Conservation (phyloP, 2,113 vertebrate genomes). For the Silurus glanis region DNA sequence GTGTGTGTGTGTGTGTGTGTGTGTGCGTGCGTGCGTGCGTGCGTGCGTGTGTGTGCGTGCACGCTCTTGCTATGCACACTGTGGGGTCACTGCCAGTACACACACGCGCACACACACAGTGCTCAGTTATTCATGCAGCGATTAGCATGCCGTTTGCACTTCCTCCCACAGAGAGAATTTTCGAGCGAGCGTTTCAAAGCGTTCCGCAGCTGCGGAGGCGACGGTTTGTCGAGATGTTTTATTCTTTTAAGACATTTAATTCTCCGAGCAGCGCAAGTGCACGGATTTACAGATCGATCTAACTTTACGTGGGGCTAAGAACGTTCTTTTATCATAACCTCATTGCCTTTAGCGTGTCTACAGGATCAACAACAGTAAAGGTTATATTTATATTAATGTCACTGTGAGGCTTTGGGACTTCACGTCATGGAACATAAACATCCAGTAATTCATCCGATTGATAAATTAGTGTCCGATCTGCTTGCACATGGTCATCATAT, state of each 20-base stretch:
- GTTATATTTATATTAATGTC: neutral
- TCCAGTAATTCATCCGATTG: neutral
- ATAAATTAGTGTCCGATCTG: neutral
- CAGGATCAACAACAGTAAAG: neutral
- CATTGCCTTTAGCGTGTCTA: neutral
- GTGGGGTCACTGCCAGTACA: slow-evolving; percentile 19
- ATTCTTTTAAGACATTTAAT: slow-evolving; percentile 8
- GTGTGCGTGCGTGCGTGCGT: neutral
- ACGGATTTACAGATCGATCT: neutral
- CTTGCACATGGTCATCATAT: no score
- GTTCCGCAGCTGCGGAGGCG: neutral
- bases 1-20: neutral
- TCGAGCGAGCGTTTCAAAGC: slow-evolving; percentile 1
- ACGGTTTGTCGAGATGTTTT: neutral
- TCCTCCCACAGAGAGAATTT: slow-evolving; percentile 22
- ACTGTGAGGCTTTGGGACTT: neutral
- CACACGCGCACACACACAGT: slow-evolving; percentile 9
- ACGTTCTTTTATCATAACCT: neutral
- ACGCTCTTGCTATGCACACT: neutral
- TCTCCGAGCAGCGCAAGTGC: neutral
- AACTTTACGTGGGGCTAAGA: neutral
- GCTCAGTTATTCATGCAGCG: slow-evolving; percentile 40
- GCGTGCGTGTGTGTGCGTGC: neutral
- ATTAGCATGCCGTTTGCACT: slow-evolving; percentile 22
- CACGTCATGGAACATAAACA: neutral